phyloP scores from a whole-genome alignment of 30 jellyfish, hydroid and myxozoan genomes.

The Hydractinia echinata region DNA sequence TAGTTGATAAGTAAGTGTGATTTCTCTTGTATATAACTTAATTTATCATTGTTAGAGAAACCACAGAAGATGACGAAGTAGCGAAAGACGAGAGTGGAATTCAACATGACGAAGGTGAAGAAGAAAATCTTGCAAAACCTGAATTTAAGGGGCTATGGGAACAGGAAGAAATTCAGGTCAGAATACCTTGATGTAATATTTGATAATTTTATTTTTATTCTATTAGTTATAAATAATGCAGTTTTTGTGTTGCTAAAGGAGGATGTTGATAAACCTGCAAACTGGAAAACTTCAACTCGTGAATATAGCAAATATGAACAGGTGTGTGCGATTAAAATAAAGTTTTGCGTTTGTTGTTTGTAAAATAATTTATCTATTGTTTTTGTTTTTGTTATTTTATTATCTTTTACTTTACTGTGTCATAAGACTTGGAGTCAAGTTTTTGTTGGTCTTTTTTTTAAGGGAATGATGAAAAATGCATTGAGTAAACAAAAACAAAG shows the following conservation, averaged over 20 bases:
- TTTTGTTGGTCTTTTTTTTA: background rate
- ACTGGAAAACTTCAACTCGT: conserved; percentile 55
- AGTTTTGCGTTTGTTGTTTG: background rate
- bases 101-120: conserved; percentile 43
- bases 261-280: conserved; percentile 17
- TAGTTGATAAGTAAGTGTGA: too few species aligned
- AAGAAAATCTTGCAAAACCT: conserved; percentile 75
- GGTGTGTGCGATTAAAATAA: conserved; percentile 25
- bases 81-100: conserved; percentile 4
- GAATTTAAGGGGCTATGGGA: conserved; percentile 96
- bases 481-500: conserved; percentile 59
- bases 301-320: conserved; percentile 68
- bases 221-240: background rate
- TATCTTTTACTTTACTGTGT: background rate
- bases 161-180: conserved; percentile 48
- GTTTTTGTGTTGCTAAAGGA: conserved; percentile 5
- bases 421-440: too few species aligned
- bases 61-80: conserved; percentile 24
- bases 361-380: background rate
- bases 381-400: background rate
- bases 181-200: background rate
- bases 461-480: conserved; percentile 76
- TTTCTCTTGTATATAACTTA: background rate
- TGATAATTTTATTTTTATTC: background rate
- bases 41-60: background rate